Percentiles rank a stretch among this genome's conserved stretches.
phyloP scores from a whole-genome alignment of 2,888 invertebrate species.

The Gari tellinella region DNA sequence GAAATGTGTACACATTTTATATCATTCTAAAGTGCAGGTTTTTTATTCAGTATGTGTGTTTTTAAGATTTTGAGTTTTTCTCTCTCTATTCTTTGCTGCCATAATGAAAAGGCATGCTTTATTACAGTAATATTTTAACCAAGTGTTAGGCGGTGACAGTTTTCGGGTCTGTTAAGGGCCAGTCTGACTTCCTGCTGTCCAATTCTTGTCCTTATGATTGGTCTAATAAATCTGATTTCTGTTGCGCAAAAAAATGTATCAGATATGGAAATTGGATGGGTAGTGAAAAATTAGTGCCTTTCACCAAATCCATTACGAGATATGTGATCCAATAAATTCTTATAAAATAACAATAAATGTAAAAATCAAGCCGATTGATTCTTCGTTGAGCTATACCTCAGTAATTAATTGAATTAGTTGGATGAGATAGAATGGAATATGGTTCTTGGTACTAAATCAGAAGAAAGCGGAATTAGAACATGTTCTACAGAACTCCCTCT shows the following conservation, averaged over 20 bases:
- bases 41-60: no score
- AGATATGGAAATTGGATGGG: slow-evolving; percentile 31
- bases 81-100: no score
- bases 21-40: no score
- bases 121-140: no score
- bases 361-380: slow-evolving; percentile 9
- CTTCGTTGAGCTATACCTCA: neutral
- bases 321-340: slow-evolving; percentile 35
- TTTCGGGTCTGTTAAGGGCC: no score
- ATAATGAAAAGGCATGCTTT: no score
- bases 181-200: neutral
- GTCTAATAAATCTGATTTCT: slow-evolving; percentile 14
- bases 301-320: slow-evolving; percentile 29
- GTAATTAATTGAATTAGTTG: slow-evolving; percentile 25
- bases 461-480: neutral
- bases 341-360: slow-evolving; percentile 41
- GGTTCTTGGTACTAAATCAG: neutral
- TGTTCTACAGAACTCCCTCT: no score
- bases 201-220: slow-evolving; percentile 2
- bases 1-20: no score
- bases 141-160: no score
- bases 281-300: slow-evolving; percentile 15
- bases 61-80: no score
- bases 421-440: slow-evolving; percentile 1
- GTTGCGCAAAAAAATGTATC: slow-evolving; percentile 15